These are phyloP conservation scores for Dicyrtoma fusca DNA, from an alignment of 2,888 invertebrate genomes.

Conservation along the genomic window DNA sequence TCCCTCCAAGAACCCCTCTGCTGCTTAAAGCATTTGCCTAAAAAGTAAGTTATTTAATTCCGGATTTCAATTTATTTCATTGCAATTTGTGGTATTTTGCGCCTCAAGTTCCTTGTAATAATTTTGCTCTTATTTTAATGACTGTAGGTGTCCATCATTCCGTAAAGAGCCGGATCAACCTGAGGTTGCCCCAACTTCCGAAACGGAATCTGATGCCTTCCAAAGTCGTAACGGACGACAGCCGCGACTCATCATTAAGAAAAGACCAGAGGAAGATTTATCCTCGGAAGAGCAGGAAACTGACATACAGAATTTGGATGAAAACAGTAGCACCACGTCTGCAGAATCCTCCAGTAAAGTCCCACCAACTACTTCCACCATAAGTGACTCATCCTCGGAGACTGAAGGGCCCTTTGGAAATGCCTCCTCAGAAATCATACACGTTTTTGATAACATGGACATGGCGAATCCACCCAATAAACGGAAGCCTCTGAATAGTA, in stretches of 20 bases:
- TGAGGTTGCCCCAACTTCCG: background rate
- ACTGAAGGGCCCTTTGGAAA: constrained; percentile 29
- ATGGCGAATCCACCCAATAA: constrained; percentile 13
- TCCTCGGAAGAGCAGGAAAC: constrained; percentile 46
- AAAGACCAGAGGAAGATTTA: constrained; percentile 52
- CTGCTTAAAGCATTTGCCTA: constrained; percentile 51
- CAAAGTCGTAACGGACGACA: constrained; percentile 35
- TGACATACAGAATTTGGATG: constrained; percentile 40
- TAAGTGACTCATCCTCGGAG: constrained; percentile 24
- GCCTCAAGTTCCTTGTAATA: too few relatives aligned
- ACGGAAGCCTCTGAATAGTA: constrained; percentile 50
- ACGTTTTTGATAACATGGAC: constrained; percentile 25
- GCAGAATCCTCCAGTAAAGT: constrained; percentile 40
- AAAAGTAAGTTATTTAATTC: constrained; percentile 43
- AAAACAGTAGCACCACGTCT: constrained; percentile 18
- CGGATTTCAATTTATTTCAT: constrained; percentile 12
- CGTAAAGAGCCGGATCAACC: constrained; percentile 37
- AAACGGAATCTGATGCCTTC: constrained; percentile 2
- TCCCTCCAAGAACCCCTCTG: constrained; percentile 54
- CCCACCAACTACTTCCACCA: constrained; percentile 41
- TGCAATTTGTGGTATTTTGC: background rate
- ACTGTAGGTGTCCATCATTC: constrained; percentile 42
- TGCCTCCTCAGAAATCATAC: constrained; percentile 32
- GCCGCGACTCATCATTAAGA: constrained; percentile 52
- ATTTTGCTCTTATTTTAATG: too few relatives aligned